phyloP scores from a whole-genome alignment of 2,888 invertebrate species.

The Heteropelma amictum region DNA sequence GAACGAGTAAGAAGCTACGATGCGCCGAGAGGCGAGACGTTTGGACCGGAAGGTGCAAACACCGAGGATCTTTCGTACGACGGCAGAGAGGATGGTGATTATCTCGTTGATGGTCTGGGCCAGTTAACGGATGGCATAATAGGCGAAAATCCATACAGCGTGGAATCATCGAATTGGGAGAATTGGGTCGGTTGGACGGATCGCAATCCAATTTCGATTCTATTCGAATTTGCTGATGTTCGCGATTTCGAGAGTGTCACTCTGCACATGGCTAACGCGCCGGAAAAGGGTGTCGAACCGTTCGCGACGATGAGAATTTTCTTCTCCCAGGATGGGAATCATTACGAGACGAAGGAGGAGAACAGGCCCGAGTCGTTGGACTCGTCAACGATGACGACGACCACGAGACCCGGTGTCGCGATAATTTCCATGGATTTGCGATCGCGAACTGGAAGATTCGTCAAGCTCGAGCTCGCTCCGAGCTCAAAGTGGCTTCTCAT shows the following conservation, averaged over 20 bases:
- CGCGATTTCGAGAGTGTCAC: slow-evolving; percentile 83
- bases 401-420: slow-evolving; percentile 78
- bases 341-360: slow-evolving; percentile 83
- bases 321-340: slow-evolving; percentile 88
- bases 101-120: slow-evolving; percentile 86
- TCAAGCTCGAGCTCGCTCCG: slow-evolving; percentile 87
- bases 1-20: slow-evolving; percentile 85
- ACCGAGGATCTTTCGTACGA: slow-evolving; percentile 91
- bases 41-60: slow-evolving; percentile 82
- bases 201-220: slow-evolving; percentile 84
- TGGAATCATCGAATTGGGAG: slow-evolving; percentile 69
- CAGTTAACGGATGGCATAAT: slow-evolving; percentile 88
- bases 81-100: slow-evolving; percentile 80
- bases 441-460: slow-evolving; percentile 86
- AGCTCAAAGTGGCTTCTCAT: slow-evolving; percentile 92
- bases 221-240: slow-evolving; percentile 89
- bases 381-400: slow-evolving; percentile 77
- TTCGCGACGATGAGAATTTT: slow-evolving; percentile 88
- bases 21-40: slow-evolving; percentile 83
- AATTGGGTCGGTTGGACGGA: slow-evolving; percentile 94
- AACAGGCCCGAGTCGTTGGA: no score
- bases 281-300: slow-evolving; percentile 88
- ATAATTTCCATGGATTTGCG: slow-evolving; percentile 87
- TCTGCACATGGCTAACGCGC: slow-evolving; percentile 81
- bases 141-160: slow-evolving; percentile 80